A percentile compares a stretch with the other conserved stretches of the same genome.
phyloP scores from a whole-genome alignment of 2,888 invertebrate genomes.

The Spisula subtruncata region DNA sequence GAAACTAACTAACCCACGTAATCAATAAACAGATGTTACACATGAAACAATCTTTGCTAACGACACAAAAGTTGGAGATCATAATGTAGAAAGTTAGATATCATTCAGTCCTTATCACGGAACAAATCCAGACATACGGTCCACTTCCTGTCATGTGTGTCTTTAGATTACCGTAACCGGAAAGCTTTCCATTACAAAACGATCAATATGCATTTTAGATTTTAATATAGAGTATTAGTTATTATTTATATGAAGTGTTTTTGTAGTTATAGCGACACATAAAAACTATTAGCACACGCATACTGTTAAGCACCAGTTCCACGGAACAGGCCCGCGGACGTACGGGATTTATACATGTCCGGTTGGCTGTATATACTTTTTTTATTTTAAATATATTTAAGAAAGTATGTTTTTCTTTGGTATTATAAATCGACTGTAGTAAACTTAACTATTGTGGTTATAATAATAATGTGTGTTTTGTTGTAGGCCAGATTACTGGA shows the following conservation, averaged over 20 bases:
- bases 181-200: neutral
- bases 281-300: no score
- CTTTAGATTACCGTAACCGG: neutral
- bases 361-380: no score
- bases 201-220: slow-evolving; percentile 11
- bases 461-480: neutral
- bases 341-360: no score
- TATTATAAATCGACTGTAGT: no score
- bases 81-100: neutral
- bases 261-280: no score
- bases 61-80: neutral
- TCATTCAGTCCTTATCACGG: neutral
- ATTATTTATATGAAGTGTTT: no score
- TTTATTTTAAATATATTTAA: no score
- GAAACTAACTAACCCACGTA: neutral
- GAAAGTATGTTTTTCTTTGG: no score
- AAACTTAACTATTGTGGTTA: no score
- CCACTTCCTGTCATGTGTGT: neutral
- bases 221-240: no score
- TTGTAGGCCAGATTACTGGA: slow-evolving; percentile 15
- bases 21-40: neutral
- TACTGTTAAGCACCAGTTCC: no score
- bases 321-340: no score
- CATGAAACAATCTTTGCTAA: neutral
- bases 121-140: neutral